Evolutionary conservation across 1,140 invertebrate species (phyloP).

Genomic region (Coelopa frigida): DNA sequence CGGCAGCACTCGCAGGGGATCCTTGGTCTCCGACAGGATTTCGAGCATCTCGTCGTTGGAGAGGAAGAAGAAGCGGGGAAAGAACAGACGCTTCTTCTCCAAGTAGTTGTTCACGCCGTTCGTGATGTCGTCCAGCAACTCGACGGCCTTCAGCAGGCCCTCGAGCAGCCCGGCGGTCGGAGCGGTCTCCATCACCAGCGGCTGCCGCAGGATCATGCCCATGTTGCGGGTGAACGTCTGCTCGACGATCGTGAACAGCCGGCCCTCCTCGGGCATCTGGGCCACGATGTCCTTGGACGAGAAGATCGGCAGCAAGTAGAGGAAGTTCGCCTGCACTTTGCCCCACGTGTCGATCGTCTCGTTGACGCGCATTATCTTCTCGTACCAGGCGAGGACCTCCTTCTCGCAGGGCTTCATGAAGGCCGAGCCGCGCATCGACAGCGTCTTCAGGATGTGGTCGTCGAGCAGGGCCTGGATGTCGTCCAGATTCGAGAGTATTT

Average conservation of each 20-base stretch:
- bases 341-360: slow-evolving; percentile 81
- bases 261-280: slow-evolving; percentile 87
- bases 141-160: slow-evolving; percentile 62
- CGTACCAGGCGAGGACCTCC: slow-evolving; percentile 77
- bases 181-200: slow-evolving; percentile 66
- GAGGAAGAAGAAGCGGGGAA: slow-evolving; percentile 89
- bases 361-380: slow-evolving; percentile 68
- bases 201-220: slow-evolving; percentile 60
- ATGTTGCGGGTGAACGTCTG: slow-evolving; percentile 74
- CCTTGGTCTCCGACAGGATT: slow-evolving; percentile 88
- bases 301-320: slow-evolving; percentile 90
- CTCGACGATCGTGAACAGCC: slow-evolving; percentile 68
- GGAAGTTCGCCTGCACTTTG: slow-evolving; percentile 80
- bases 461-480: slow-evolving; percentile 81
- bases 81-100: slow-evolving; percentile 85
- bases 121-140: slow-evolving; percentile 72
- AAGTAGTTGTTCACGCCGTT: slow-evolving; percentile 84
- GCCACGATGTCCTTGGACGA: slow-evolving; percentile 87
- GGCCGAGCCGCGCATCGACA: slow-evolving; percentile 83
- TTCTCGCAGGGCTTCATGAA: slow-evolving; percentile 84
- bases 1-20: slow-evolving; percentile 79
- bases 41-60: slow-evolving; percentile 94
- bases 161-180: slow-evolving; percentile 66
- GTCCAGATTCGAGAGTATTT: slow-evolving; percentile 72
- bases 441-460: slow-evolving; percentile 82